Conservation (phyloP, 2,888 invertebrate species). For the Tribolium freemani region DNA sequence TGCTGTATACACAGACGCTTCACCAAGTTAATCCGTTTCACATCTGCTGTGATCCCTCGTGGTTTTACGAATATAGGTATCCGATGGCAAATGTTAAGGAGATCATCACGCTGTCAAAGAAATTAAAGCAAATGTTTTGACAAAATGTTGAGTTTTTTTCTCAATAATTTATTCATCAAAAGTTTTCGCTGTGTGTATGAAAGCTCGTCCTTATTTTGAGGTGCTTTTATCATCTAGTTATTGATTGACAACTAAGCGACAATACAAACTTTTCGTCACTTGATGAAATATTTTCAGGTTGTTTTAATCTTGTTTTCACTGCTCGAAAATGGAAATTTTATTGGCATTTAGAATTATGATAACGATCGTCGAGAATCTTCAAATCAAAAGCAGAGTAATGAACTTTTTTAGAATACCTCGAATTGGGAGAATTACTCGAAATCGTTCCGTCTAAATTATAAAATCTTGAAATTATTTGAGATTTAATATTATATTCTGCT, state of each 20-base stretch:
- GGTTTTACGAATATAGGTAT: slow-evolving; percentile 1
- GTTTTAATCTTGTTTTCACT: background rate
- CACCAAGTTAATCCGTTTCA: slow-evolving; percentile 11
- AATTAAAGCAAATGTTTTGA: background rate
- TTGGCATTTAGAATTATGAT: slow-evolving; percentile 21
- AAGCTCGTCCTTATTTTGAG: slow-evolving; percentile 2
- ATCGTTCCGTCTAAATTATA: too few relatives aligned
- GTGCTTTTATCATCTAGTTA: slow-evolving; percentile 13
- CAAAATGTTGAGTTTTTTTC: background rate
- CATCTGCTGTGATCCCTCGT: slow-evolving; percentile 3
- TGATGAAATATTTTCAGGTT: slow-evolving; percentile 1
- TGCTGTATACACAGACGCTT: slow-evolving; percentile 5
- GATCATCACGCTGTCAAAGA: background rate
- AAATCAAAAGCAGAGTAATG: too few relatives aligned
- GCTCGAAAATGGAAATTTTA: slow-evolving; percentile 25
- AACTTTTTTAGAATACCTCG: too few relatives aligned
- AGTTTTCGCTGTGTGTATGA: slow-evolving; percentile 10
- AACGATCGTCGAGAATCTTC: slow-evolving; percentile 3
- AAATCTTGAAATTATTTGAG: too few relatives aligned
- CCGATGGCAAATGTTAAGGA: background rate
- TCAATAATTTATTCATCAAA: slow-evolving; percentile 25
- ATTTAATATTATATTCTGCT: too few relatives aligned
- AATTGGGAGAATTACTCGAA: too few relatives aligned
- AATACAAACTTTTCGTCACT: background rate
- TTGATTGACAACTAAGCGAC: slow-evolving; percentile 27